These are phyloP conservation scores for Stegodyphus dumicola DNA, from an alignment of 1,140 invertebrate genomes.

Conservation along the genomic window DNA sequence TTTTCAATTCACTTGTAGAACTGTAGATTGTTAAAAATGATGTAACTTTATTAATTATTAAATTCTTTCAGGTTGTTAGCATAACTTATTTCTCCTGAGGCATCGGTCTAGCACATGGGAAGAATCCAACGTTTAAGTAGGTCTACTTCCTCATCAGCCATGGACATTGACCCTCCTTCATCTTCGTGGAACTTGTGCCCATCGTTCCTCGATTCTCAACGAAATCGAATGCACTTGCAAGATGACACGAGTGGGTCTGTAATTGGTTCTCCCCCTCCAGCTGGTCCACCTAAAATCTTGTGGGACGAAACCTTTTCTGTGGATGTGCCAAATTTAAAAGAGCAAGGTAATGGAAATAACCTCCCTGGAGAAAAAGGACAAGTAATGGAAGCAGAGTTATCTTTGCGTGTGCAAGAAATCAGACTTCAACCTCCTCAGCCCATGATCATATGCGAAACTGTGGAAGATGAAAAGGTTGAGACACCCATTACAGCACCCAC, in stretches of 20 bases:
- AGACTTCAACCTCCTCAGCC: slow-evolving; percentile 40
- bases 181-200: slow-evolving; percentile 42
- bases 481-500: background rate
- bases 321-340: slow-evolving; percentile 10
- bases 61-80: no score
- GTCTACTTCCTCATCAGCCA: slow-evolving; percentile 6
- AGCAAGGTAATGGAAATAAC: background rate
- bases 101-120: slow-evolving; percentile 31
- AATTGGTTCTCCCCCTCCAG: slow-evolving; percentile 46
- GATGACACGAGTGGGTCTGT: slow-evolving; percentile 13
- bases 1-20: no score
- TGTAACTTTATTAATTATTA: no score
- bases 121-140: slow-evolving; percentile 15
- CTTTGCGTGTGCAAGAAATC: slow-evolving; percentile 27
- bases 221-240: slow-evolving; percentile 26
- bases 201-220: slow-evolving; percentile 12
- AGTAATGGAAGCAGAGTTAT: slow-evolving; percentile 8
- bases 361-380: background rate
- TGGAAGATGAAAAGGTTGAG: slow-evolving; percentile 19
- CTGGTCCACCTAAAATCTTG: slow-evolving; percentile 26
- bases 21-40: no score
- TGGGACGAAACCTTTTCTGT: slow-evolving; percentile 16
- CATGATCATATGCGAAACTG: slow-evolving; percentile 45
- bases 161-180: slow-evolving; percentile 38
- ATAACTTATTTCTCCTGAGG: background rate